phyloP scores from a whole-genome alignment of 2,113 vertebrate species.

The Pterocles gutturalis region DNA sequence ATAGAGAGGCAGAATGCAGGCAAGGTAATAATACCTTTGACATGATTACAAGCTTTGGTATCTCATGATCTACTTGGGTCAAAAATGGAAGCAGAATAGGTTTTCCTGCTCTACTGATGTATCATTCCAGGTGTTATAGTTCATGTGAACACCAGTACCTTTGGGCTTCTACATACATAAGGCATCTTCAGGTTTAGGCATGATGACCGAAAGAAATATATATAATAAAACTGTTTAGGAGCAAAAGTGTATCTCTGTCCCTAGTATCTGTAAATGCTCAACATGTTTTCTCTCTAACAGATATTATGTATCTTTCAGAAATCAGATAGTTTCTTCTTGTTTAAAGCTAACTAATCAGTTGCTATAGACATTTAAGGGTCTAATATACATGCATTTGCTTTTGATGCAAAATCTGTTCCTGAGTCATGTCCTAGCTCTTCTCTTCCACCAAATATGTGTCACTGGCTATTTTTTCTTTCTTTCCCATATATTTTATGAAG shows the following conservation, averaged over 20 bases:
- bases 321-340: neutral
- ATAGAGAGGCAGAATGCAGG: neutral
- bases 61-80: neutral
- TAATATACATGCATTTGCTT: constrained; percentile 15
- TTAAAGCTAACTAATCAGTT: neutral
- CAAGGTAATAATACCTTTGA: neutral
- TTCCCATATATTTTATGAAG: constrained; percentile 62
- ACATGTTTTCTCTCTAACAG: neutral
- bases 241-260: neutral
- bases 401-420: constrained; percentile 14
- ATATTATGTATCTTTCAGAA: constrained; percentile 11
- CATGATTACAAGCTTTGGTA: neutral
- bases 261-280: neutral
- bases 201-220: neutral
- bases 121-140: neutral
- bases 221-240: neutral
- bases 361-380: neutral
- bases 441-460: constrained; percentile 33
- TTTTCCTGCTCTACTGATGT: neutral
- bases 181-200: neutral
- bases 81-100: neutral
- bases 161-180: neutral
- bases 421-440: constrained; percentile 19
- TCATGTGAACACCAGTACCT: neutral
- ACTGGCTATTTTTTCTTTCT: constrained; percentile 53